Conservation (phyloP, 2,797 vertebrate genomes). For the Hybognathus amarus region DNA sequence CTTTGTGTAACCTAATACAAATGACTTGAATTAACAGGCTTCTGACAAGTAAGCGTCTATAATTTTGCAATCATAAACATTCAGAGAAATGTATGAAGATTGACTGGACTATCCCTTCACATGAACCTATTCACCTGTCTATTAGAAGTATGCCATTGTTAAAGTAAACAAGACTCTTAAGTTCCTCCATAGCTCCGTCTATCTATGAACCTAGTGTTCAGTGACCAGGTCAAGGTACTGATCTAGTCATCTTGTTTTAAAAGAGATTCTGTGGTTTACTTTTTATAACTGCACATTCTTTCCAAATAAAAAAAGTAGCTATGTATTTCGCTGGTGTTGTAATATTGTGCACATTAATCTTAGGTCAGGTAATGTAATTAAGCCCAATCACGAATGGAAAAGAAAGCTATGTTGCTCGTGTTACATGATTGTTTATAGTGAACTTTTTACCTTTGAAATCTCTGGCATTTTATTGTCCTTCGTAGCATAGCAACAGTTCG, state of each 20-base stretch:
- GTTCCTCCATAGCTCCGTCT: background rate
- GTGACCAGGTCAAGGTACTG: background rate
- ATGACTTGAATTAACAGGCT: constrained; percentile 11
- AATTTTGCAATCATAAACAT: constrained; percentile 25
- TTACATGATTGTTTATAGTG: background rate
- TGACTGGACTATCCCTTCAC: constrained; percentile 4
- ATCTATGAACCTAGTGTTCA: background rate
- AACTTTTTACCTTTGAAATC: background rate
- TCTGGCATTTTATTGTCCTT: background rate
- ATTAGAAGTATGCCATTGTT: background rate
- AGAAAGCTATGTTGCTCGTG: background rate
- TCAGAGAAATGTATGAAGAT: constrained; percentile 9
- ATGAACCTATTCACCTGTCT: background rate
- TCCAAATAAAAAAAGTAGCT: background rate
- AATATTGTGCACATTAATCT: background rate
- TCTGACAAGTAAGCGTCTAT: constrained; percentile 24
- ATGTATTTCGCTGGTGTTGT: background rate
- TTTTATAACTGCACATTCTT: constrained; percentile 15
- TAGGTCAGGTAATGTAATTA: constrained; percentile 16
- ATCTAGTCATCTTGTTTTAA: background rate
- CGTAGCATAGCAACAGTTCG: constrained; percentile 13
- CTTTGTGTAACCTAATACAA: constrained; percentile 36
- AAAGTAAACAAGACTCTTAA: background rate
- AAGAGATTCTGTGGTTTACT: constrained; percentile 8
- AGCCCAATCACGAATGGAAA: background rate